A percentile compares a stretch with the other conserved stretches of the same genome.
Evolutionary conservation across 2,888 invertebrate species (phyloP).

Genomic region (Ceratothoa steindachneri): DNA sequence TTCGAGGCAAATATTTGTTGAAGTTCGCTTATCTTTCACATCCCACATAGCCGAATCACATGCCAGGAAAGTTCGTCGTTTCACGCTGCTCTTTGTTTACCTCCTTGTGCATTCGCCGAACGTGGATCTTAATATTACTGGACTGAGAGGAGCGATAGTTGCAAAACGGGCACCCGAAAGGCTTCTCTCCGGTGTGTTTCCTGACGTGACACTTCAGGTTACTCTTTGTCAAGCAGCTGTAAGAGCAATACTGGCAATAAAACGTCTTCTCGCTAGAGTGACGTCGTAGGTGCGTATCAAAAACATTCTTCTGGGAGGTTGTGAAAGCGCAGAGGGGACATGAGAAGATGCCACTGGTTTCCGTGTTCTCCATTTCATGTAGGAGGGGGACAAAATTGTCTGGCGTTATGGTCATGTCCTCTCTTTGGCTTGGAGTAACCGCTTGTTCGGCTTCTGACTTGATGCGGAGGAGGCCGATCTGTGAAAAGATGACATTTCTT

Average conservation of each 20-base stretch:
- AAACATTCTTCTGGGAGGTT: background rate
- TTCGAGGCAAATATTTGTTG: too few relatives aligned
- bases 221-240: background rate
- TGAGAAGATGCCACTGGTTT: background rate
- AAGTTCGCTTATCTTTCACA: too few relatives aligned
- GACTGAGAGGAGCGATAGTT: conserved; percentile 2
- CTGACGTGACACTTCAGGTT: conserved; percentile 1
- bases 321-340: background rate
- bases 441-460: background rate
- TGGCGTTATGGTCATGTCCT: background rate
- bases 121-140: conserved; percentile 5
- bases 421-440: background rate
- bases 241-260: conserved; percentile 1
- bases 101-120: background rate
- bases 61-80: too few relatives aligned
- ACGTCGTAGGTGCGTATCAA: background rate
- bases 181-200: conserved; percentile 4
- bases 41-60: too few relatives aligned
- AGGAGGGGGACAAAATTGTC: background rate
- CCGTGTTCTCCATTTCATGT: background rate
- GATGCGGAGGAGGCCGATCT: background rate
- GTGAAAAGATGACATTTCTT: background rate
- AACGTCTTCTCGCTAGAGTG: conserved; percentile 2
- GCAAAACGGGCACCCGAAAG: background rate
- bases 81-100: background rate